Base-by-base conservation (phyloP, 1,140 invertebrate species). In the Euwallacea similis region DNA sequence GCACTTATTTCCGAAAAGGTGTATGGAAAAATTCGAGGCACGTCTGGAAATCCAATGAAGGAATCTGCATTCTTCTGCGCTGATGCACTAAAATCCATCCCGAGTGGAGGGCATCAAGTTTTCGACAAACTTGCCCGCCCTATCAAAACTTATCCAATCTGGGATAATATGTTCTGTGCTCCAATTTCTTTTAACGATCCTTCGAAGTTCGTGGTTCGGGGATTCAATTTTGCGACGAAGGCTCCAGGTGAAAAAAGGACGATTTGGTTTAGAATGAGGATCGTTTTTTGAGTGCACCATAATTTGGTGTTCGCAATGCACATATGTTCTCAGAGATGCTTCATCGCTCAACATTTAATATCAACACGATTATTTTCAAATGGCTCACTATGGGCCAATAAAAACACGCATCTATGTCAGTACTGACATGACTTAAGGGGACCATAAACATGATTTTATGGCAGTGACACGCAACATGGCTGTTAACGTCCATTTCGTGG, bases 381-480 rank as follows among this genome's bases (percentile, higher is more conserved):
- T 66, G 63, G 71, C 63, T 66, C 56, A 70, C 59, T 65, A 73
- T 56, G 68, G 53, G 33, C 47, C 67, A 62, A 70, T 56, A 69
- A 62, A 64, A 70, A 44, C 13, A 47, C 44, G 13, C 50, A 54
- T 56, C 21, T 70, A 58, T 63, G 71, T 73, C 71, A 73, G 60
- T 61, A 56, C 58, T 66, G 53, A 75, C 71, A 75, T 77, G 72
- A 77, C 71, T 73, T 76, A 75, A 76, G 63, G 69, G 72, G 54
- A 21, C 67, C 75, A 76, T 77, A 77, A 77, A 77, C 75, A 77
- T 77, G 75, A 76, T 77, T 77, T 77, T 77, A 77, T 75, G 66
- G 75, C 69, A 68, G 64, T 60, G 70, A 68, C 66, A 76, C 74
- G 66, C 63, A 69, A 71, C 68, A 69, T 53, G 67, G 61, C 64